A percentile compares a stretch with the other conserved stretches of the same genome.
Conservation (phyloP, 1,140 invertebrate genomes). For the Venturia canescens region DNA sequence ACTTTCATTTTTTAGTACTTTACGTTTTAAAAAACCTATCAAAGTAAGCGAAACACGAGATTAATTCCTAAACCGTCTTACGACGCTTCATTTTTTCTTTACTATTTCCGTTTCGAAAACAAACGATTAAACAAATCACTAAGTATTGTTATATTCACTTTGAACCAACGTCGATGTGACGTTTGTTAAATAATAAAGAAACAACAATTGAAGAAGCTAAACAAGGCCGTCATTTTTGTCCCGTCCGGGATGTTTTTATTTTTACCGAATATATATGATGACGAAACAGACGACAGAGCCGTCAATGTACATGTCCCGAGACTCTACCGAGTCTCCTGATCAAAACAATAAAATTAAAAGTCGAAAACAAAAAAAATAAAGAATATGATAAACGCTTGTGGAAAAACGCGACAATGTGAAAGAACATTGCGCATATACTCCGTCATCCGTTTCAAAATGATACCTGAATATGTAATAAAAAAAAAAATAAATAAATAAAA, state of each 20-base stretch:
- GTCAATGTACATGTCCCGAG: too few relatives aligned
- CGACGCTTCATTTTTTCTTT: neutral
- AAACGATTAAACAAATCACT: neutral
- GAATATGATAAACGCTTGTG: neutral
- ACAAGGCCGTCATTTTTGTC: neutral
- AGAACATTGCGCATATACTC: conserved; percentile 3
- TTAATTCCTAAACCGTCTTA: neutral
- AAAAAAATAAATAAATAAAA: conserved; percentile 2
- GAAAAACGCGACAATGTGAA: neutral
- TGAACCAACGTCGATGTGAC: neutral
- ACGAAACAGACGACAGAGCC: too few relatives aligned
- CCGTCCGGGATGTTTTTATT: neutral
- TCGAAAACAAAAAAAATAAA: conserved; percentile 11
- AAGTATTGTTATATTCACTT: neutral
- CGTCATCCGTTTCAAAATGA: conserved; percentile 45
- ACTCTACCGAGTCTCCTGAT: too few relatives aligned
- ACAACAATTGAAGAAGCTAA: neutral
- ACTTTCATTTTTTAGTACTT: neutral
- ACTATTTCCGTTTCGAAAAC: neutral
- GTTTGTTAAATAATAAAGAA: neutral
- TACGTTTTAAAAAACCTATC: too few relatives aligned
- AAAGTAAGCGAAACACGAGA: too few relatives aligned
- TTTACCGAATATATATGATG: neutral
- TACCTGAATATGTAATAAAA: conserved; percentile 48
- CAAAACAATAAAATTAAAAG: neutral